Evolutionary conservation across 2,797 vertebrate species (phyloP).

Genomic region (Emys orbicularis): DNA sequence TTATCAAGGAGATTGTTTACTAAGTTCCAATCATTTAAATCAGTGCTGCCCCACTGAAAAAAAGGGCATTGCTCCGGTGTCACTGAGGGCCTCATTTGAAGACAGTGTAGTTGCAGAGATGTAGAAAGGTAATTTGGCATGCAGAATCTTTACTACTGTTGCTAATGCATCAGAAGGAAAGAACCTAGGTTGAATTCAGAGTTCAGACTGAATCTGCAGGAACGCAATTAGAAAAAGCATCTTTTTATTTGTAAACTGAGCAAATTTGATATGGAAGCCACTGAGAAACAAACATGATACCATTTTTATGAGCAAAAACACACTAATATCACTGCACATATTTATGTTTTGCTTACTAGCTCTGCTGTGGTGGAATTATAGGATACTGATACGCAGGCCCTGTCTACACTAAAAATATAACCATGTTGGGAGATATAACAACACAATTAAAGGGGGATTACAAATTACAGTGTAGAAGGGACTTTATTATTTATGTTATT

Average conservation of each 20-base stretch:
- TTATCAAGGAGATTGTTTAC: background rate
- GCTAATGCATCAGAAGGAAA: background rate
- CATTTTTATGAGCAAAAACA: background rate
- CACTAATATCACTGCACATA: background rate
- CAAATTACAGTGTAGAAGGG: background rate
- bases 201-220: background rate
- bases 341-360: background rate
- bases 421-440: background rate
- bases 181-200: background rate
- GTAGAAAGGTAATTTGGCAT: background rate
- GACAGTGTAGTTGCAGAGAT: background rate
- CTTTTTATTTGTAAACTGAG: background rate
- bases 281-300: background rate
- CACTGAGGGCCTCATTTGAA: background rate
- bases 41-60: background rate
- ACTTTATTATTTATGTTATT: background rate
- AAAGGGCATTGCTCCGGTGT: background rate
- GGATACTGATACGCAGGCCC: background rate
- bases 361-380: background rate
- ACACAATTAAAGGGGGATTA: background rate
- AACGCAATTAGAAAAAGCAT: background rate
- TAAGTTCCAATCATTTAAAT: background rate
- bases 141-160: background rate
- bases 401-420: background rate
- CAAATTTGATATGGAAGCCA: background rate